Percentiles rank a stretch among this genome's conserved stretches.
Evolutionary conservation across 2,888 invertebrate genomes (phyloP).

Genomic region (Caenorhabditis imperialis): DNA sequence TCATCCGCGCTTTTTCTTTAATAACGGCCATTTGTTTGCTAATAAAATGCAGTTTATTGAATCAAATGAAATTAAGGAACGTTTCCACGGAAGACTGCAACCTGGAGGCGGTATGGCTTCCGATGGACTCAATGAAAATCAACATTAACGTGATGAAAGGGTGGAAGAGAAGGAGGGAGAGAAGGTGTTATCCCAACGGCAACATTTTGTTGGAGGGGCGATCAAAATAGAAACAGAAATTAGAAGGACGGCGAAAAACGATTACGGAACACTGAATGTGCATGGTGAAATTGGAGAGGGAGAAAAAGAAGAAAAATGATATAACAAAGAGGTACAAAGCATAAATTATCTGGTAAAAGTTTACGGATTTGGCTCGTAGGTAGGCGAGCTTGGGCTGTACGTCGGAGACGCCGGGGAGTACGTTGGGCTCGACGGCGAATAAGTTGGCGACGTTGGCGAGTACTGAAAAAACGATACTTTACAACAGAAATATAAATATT

Average conservation of each 20-base stretch:
- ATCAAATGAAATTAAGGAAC: constrained; percentile 1
- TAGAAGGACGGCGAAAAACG: background rate
- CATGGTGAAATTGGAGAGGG: background rate
- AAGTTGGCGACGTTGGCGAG: constrained; percentile 84
- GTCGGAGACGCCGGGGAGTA: constrained; percentile 83
- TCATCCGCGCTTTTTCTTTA: background rate
- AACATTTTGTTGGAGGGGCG: background rate
- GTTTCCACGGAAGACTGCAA: too few species aligned
- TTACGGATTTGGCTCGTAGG: constrained; percentile 28
- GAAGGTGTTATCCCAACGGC: background rate
- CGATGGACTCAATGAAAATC: too few species aligned
- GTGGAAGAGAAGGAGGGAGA: background rate
- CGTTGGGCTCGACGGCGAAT: constrained; percentile 83
- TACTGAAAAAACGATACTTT: too few species aligned
- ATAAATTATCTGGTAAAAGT: constrained; percentile 7
- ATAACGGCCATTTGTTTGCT: background rate
- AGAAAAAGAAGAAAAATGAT: constrained; percentile 1
- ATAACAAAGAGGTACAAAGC: constrained; percentile 4
- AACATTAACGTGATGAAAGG: too few species aligned
- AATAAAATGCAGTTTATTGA: constrained; percentile 24
- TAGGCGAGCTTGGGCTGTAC: constrained; percentile 82
- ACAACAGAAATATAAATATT: too few species aligned
- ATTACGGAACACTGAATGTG: background rate
- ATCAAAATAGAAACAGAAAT: constrained; percentile 23
- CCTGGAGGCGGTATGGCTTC: too few species aligned